Evolutionary conservation across 1,140 invertebrate genomes (phyloP), one percentile per base, ranked within the genome.

Genomic region (Drosophila tropicalis): DNA sequence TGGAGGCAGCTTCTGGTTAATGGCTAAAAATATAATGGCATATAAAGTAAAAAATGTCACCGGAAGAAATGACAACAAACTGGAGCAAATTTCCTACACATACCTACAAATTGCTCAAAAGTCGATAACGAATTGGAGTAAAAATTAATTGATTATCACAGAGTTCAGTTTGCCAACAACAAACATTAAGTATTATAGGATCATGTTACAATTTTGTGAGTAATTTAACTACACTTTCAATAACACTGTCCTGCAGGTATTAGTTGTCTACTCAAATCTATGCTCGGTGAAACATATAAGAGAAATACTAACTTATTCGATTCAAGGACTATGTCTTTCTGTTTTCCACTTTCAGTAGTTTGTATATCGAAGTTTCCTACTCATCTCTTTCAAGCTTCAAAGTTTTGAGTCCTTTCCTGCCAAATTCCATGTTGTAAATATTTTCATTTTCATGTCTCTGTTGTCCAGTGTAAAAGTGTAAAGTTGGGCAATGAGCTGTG

Each of bases 31-130:
- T 51, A 12, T 51, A 51, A 51, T 9, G 22, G 9, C 44, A 22
- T 29, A 29, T 9, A 9, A 19, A 19, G 7, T 9, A 9, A 22
- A 51, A 51, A 51, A 10, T 51, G 44, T 22, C 44, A 51, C 44
- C 44, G 44, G 44, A 51, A 51, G 44, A 51, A 51, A 22, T 22
- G 44, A 51, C 17, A 22, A 22, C 3, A 22, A 51, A 51, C 3
- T 51, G 19, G 44, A 22, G 44, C 44, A 22, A 51, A 51, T 51
- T 51, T 51, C 12, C 0, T 9, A 9, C 41, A 17, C 15, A 17
- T 6, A n/a, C n/a, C n/a, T n/a, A 47, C 44, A 47, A 47, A 47
- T 47, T 51, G 44, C 17, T 51, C 19, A 51, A 51, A 51, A 51
- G 17, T 44, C 41, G n/a, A 44, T 6, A 15, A 41, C 12, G 15